Percentiles rank a stretch among this genome's conserved stretches.
phyloP scores from a whole-genome alignment of 1,140 invertebrate genomes.

The Leguminivora glycinivorella region DNA sequence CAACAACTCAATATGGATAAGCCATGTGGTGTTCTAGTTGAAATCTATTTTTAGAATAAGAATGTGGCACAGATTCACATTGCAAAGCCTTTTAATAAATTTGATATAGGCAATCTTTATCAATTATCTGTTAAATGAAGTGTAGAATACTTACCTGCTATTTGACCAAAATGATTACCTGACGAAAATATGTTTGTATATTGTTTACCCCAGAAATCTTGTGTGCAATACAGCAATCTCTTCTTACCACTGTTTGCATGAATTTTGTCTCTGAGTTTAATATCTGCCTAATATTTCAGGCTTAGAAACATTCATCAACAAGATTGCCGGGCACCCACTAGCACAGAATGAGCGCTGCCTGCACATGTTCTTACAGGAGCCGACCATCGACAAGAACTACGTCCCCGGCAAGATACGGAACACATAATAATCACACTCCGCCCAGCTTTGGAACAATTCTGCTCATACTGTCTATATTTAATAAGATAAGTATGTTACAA shows the following conservation, averaged over 20 bases:
- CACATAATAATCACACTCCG: conserved; percentile 82
- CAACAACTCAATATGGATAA: not conserved
- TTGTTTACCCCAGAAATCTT: no score
- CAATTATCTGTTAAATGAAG: no score
- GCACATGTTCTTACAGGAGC: conserved; percentile 99
- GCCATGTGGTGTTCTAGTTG: not conserved
- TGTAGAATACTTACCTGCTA: no score
- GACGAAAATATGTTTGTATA: no score
- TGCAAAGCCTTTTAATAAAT: no score
- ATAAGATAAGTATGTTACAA: not conserved
- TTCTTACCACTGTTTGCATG: no score
- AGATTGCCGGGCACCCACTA: conserved; percentile 99
- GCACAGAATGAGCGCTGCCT: conserved; percentile 99
- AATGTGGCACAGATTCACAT: not conserved
- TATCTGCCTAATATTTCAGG: conserved; percentile 62
- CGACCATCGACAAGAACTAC: conserved; percentile 99
- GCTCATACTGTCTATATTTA: not conserved
- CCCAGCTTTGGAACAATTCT: conserved; percentile 56
- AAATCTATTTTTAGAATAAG: not conserved
- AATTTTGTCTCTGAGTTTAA: no score
- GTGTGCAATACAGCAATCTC: no score
- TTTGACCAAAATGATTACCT: no score
- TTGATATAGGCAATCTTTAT: no score
- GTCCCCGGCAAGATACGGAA: conserved; percentile 99
- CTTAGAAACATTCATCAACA: conserved; percentile 99